Percentiles rank a stretch among this genome's conserved stretches.
phyloP scores from a whole-genome alignment of 1,140 invertebrate genomes.

The Bactericera cockerelli region DNA sequence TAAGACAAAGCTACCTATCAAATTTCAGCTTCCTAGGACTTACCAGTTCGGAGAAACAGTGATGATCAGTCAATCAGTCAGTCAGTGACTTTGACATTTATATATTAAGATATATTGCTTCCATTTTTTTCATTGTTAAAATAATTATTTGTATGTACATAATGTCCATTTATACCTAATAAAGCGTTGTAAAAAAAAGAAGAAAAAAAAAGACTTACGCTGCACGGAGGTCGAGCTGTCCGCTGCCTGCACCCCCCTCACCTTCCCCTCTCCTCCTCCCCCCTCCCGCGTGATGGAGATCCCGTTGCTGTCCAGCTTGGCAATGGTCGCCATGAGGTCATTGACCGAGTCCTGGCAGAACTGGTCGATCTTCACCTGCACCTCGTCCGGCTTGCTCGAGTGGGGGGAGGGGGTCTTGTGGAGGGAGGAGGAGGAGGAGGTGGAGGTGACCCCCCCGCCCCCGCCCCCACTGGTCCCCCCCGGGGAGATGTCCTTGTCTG shows the following conservation, averaged over 20 bases:
- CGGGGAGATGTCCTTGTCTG: no score
- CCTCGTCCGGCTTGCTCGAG: not conserved
- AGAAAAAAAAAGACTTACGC: no score
- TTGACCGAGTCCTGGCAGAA: constrained; percentile 50
- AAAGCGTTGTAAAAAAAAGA: no score
- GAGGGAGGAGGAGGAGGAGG: constrained; percentile 63
- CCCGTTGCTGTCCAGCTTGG: constrained; percentile 64
- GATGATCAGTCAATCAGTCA: no score
- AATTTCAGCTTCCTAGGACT: no score
- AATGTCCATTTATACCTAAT: no score
- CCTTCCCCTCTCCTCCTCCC: not conserved
- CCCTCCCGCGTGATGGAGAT: constrained; percentile 49
- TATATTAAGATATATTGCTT: no score
- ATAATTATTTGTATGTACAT: no score
- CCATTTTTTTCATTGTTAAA: no score
- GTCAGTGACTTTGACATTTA: no score
- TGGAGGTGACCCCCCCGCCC: constrained; percentile 31
- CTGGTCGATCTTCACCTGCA: not conserved
- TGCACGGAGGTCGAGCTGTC: constrained; percentile 7
- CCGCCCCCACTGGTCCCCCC: not conserved
- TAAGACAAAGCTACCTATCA: no score
- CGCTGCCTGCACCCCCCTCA: not conserved
- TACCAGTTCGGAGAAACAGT: no score
- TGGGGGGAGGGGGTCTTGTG: constrained; percentile 58
- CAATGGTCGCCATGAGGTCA: constrained; percentile 67